Percentiles rank a stretch among this genome's conserved stretches.
These are phyloP conservation scores for Nesometra sesokonis DNA, from an alignment of 35 echinoderm and acorn worm species.

Conservation along the genomic window DNA sequence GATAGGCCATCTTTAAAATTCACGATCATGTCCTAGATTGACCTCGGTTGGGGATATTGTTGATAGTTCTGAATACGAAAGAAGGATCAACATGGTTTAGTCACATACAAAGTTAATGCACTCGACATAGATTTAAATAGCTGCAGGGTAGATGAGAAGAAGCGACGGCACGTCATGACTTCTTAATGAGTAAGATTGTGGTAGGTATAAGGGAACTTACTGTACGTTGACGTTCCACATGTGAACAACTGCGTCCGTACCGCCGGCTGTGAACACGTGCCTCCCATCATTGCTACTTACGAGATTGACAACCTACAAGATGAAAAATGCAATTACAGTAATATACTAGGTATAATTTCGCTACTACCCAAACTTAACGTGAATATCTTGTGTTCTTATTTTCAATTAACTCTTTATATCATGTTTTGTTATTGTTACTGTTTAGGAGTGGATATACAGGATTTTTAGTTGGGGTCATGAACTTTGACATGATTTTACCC, in stretches of 20 bases:
- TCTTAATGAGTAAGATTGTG: neutral
- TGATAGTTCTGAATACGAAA: neutral
- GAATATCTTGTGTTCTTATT: too few relatives aligned
- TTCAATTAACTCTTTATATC: too few relatives aligned
- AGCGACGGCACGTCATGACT: neutral
- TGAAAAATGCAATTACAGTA: neutral
- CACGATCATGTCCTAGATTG: neutral
- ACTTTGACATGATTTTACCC: too few relatives aligned
- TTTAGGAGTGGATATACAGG: too few relatives aligned
- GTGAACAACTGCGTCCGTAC: conserved; percentile 48
- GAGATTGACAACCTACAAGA: conserved; percentile 78
- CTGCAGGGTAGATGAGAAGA: neutral
- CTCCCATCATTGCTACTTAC: conserved; percentile 90
- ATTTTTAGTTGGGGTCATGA: too few relatives aligned
- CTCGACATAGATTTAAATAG: neutral
- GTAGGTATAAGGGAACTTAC: conserved; percentile 34
- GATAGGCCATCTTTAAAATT: neutral
- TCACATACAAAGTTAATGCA: neutral
- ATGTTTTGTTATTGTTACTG: too few relatives aligned
- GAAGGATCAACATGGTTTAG: neutral
- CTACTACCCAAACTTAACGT: too few relatives aligned
- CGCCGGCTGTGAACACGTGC: conserved; percentile 85
- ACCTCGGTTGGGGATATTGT: neutral
- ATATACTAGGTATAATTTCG: too few relatives aligned
- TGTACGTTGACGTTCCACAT: conserved; percentile 81